Percentiles rank a stretch among this genome's conserved stretches.
phyloP scores from a whole-genome alignment of 2,888 invertebrate species.

The Pachymerium ferrugineum region DNA sequence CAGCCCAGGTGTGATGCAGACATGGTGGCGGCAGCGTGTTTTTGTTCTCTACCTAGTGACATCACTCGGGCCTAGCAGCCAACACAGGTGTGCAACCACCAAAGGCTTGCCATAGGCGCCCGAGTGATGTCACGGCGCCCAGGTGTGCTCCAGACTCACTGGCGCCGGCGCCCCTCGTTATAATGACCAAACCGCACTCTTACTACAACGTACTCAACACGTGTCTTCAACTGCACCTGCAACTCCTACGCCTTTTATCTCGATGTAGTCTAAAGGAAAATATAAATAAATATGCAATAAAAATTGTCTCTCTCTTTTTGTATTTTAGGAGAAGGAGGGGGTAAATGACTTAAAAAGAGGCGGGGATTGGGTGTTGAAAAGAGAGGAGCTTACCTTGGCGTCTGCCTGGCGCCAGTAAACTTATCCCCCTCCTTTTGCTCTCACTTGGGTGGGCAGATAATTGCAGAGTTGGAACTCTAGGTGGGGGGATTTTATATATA shows the following conservation, averaged over 20 bases:
- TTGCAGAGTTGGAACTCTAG: not conserved
- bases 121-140: not conserved
- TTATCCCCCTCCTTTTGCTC: not conserved
- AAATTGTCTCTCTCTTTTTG: not conserved
- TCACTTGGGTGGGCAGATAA: conserved; percentile 3
- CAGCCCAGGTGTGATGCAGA: conserved; percentile 15
- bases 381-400: not conserved
- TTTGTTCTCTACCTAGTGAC: not conserved
- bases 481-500: not conserved
- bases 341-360: not conserved
- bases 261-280: not conserved
- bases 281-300: too few relatives aligned
- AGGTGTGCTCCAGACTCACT: conserved; percentile 2
- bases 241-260: not conserved
- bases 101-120: not conserved
- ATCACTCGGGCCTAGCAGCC: not conserved
- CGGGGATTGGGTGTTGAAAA: not conserved
- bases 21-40: not conserved
- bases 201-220: not conserved
- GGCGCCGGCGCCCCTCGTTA: not conserved
- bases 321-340: too few relatives aligned
- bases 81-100: not conserved
- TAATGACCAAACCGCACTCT: not conserved
- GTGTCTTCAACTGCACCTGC: not conserved
- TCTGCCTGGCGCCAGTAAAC: conserved; percentile 3